A percentile compares a stretch with the other conserved stretches of the same genome.
phyloP scores from a whole-genome alignment of 2,797 vertebrate genomes.

The Pangasius larnaudii region DNA sequence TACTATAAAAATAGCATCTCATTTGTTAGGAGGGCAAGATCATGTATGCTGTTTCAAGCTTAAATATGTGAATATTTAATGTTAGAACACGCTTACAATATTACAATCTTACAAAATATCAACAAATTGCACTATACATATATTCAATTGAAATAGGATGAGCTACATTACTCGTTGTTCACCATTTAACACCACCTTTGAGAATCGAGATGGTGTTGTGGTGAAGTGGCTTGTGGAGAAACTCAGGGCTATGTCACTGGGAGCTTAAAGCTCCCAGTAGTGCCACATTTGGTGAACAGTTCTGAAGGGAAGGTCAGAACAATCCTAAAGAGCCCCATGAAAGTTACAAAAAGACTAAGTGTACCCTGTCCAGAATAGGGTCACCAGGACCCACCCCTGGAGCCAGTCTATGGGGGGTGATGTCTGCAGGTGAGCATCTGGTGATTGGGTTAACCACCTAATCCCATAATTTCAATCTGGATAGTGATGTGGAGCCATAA shows the following conservation, averaged over 20 bases:
- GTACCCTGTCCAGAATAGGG: neutral
- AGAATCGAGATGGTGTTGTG: neutral
- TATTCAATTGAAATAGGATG: neutral
- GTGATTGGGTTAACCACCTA: neutral
- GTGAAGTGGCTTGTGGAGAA: neutral
- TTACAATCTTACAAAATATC: neutral
- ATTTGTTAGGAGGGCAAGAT: neutral
- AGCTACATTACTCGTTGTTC: neutral
- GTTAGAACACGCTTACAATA: neutral
- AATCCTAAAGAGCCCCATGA: neutral
- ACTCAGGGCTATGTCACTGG: neutral
- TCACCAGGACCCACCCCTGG: neutral
- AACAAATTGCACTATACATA: neutral
- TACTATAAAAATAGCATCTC: neutral
- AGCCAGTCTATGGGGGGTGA: neutral
- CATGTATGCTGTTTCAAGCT: neutral
- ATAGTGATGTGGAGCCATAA: neutral
- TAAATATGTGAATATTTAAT: neutral
- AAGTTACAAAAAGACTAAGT: neutral
- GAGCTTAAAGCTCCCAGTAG: neutral
- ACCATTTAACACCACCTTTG: neutral
- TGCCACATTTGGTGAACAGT: neutral
- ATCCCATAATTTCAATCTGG: neutral
- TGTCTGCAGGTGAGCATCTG: neutral
- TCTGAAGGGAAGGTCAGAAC: neutral